Conservation (phyloP, 2,113 vertebrate species). For the Marcusenius ussheri region DNA sequence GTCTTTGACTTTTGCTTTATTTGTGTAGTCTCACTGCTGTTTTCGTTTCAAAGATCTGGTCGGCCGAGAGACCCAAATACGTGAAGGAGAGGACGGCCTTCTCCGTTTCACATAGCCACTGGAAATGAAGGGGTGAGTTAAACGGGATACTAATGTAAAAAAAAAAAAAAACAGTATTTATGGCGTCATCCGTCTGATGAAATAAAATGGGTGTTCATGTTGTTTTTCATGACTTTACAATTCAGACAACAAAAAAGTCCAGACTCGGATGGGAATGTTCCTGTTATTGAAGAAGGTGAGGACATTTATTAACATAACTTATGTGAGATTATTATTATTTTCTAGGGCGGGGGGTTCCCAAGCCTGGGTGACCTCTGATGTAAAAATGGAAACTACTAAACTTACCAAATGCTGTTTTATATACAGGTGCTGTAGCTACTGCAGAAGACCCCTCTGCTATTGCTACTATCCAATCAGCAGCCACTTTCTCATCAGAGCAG, state of each 20-base stretch:
- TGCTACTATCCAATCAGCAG: slow-evolving; percentile 81
- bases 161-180: not conserved
- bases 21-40: not conserved
- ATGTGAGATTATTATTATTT: not conserved
- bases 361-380: not conserved
- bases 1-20: not conserved
- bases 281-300: slow-evolving; percentile 62
- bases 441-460: slow-evolving; percentile 85
- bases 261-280: slow-evolving; percentile 52
- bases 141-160: not conserved
- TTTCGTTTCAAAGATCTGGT: not conserved
- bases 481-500: slow-evolving; percentile 76
- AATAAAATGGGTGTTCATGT: not conserved
- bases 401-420: not conserved
- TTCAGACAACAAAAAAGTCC: slow-evolving; percentile 66
- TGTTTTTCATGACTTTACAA: not conserved
- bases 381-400: not conserved
- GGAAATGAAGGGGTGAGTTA: slow-evolving; percentile 40
- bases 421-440: slow-evolving; percentile 78
- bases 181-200: not conserved
- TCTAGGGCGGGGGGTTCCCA: not conserved
- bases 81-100: slow-evolving; percentile 8
- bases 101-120: slow-evolving; percentile 7
- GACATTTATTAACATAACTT: not conserved
- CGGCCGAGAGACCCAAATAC: not conserved